These are phyloP conservation scores for Platyscapa corneri DNA, from an alignment of 1,140 invertebrate genomes.

Conservation along the genomic window DNA sequence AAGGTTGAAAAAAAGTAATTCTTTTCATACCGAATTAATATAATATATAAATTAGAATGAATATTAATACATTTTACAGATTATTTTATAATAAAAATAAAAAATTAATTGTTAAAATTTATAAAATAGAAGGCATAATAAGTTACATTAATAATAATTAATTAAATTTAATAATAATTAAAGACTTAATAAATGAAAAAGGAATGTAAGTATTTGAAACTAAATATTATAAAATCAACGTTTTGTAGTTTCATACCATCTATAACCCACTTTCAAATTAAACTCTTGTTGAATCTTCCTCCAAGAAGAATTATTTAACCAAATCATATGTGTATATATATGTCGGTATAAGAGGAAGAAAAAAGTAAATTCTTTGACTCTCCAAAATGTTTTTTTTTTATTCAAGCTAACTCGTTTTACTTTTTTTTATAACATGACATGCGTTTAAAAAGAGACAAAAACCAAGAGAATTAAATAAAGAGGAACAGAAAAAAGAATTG, in stretches of 20 bases:
- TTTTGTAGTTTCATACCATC: constrained; percentile 10
- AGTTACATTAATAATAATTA: not conserved
- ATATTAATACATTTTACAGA: too few relatives aligned
- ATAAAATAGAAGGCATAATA: not conserved
- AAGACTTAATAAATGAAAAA: not conserved
- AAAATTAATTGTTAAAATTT: too few relatives aligned
- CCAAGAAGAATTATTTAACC: not conserved
- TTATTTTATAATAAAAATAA: too few relatives aligned
- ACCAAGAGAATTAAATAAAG: too few relatives aligned
- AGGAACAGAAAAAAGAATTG: too few relatives aligned
- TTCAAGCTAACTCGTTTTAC: constrained; percentile 46
- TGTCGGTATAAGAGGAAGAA: not conserved
- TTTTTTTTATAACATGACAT: constrained; percentile 12
- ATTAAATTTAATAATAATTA: not conserved
- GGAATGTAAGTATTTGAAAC: not conserved
- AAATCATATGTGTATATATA: not conserved
- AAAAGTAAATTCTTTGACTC: too few relatives aligned
- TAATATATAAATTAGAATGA: too few relatives aligned
- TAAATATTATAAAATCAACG: not conserved
- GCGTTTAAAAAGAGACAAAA: not conserved
- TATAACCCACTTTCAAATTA: constrained; percentile 45
- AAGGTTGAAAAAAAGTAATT: too few relatives aligned
- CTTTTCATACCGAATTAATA: too few relatives aligned
- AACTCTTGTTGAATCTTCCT: constrained; percentile 30
- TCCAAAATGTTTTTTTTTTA: too few relatives aligned